These are phyloP conservation scores for Busseola fusca DNA, from an alignment of 2,888 invertebrate genomes.

Conservation along the genomic window DNA sequence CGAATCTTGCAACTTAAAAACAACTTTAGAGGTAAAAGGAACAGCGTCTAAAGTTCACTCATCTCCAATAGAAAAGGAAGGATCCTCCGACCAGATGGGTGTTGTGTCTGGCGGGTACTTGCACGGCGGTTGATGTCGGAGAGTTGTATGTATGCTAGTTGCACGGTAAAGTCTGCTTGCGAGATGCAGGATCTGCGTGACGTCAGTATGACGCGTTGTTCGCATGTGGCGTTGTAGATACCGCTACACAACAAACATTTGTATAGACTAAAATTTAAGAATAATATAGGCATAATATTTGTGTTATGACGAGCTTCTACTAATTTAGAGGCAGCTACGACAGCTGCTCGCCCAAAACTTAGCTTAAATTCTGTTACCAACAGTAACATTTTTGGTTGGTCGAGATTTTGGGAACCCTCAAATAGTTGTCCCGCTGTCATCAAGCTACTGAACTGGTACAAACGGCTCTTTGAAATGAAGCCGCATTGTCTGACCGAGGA, in stretches of 20 bases:
- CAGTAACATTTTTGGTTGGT: slow-evolving; percentile 27
- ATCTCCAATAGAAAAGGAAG: no score
- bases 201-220: no score
- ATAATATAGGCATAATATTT: background rate
- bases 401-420: background rate
- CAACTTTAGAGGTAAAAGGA: no score
- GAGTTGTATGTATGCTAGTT: no score
- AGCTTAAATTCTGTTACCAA: slow-evolving; percentile 3
- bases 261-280: background rate
- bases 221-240: no score
- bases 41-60: no score
- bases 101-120: no score
- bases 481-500: slow-evolving; percentile 40
- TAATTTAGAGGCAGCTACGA: background rate
- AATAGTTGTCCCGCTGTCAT: slow-evolving; percentile 29
- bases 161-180: no score
- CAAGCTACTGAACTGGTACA: background rate
- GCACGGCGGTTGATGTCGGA: no score
- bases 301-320: background rate
- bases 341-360: background rate
- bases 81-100: no score
- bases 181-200: no score
- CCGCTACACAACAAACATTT: background rate
- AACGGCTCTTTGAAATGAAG: slow-evolving; percentile 40
- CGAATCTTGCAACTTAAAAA: background rate